These are phyloP conservation scores for fruit fly (Drosophila melanogaster) DNA, from an alignment of 1,140 invertebrate genomes.

Conservation along the genomic window Release_6_plus_ISO1_MT NC_004354.4:15758001-15758500, in stretches of 20 bases:
- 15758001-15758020: slow-evolving; percentile 89
- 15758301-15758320: slow-evolving; percentile 6
- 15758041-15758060: slow-evolving; percentile 33
- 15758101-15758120: neutral
- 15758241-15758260: neutral
- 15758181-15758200: neutral
- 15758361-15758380: no score
- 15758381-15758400: no score
- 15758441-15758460: no score
- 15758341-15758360: neutral
- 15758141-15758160: neutral
- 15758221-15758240: neutral
- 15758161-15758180: slow-evolving; percentile 2
- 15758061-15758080: slow-evolving; percentile 24
- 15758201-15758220: neutral
- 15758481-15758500: no score
- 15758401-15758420: no score
- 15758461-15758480: no score
- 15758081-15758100: slow-evolving; percentile 1
- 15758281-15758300: neutral
- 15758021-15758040: slow-evolving; percentile 77
- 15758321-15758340: neutral
- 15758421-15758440: no score
- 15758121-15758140: slow-evolving; percentile 17
- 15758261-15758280: neutral